Percentiles rank a stretch among this genome's conserved stretches.
These are phyloP conservation scores for Aeoliscus strigatus DNA, from an alignment of 2,797 vertebrate species.

Conservation along the genomic window DNA sequence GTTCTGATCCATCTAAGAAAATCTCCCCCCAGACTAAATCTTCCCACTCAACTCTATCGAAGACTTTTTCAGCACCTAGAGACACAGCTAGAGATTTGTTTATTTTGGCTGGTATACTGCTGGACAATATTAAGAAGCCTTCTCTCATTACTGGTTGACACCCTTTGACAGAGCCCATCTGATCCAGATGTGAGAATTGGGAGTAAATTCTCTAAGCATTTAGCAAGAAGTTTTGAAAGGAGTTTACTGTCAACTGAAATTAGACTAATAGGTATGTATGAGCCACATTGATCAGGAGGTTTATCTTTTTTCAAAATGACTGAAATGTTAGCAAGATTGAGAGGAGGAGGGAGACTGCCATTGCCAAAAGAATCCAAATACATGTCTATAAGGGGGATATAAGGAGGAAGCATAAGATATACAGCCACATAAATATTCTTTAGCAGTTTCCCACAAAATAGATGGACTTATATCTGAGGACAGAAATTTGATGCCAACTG, in stretches of 20 bases:
- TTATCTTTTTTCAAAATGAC: not conserved
- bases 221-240: conserved; percentile 1
- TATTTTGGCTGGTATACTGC: not conserved
- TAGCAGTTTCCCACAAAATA: too few relatives aligned
- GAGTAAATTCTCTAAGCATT: not conserved
- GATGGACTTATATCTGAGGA: too few relatives aligned
- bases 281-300: not conserved
- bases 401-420: too few relatives aligned
- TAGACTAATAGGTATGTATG: not conserved
- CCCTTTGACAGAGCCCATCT: not conserved
- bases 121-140: conserved; percentile 7
- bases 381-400: not conserved
- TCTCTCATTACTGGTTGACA: conserved; percentile 5
- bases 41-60: conserved; percentile 1
- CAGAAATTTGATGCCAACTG: too few relatives aligned
- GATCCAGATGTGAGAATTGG: conserved; percentile 1
- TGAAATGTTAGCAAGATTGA: not conserved
- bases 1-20: too few relatives aligned
- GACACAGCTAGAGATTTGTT: conserved; percentile 1
- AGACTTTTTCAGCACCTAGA: conserved; percentile 3
- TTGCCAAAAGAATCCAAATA: not conserved
- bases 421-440: too few relatives aligned
- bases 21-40: conserved; percentile 3
- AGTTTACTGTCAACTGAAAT: conserved; percentile 9
- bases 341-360: not conserved